These are phyloP conservation scores for Myotis pilosus DNA, from an alignment of 2,797 vertebrate genomes.

Conservation along the genomic window DNA sequence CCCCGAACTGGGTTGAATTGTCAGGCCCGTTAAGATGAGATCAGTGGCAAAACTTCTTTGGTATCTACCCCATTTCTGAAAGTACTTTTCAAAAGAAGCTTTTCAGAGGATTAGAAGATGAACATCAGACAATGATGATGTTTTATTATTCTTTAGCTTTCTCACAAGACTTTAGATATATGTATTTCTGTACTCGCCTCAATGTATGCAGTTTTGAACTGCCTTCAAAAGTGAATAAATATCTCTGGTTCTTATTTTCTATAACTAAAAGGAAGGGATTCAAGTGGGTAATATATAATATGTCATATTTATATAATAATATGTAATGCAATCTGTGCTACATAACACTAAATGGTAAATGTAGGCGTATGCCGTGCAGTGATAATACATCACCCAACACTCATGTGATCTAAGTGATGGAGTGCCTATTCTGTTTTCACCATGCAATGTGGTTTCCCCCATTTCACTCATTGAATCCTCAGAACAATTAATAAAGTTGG, in stretches of 20 bases:
- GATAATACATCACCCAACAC: neutral
- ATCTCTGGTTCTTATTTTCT: neutral
- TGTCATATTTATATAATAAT: neutral
- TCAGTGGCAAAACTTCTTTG: neutral
- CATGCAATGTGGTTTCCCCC: neutral
- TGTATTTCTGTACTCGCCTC: neutral
- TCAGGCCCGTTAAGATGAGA: neutral
- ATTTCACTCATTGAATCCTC: neutral
- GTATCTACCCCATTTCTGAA: neutral
- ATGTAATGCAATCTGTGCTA: neutral
- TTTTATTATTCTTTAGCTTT: neutral
- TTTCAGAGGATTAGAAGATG: neutral
- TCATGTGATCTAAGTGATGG: neutral
- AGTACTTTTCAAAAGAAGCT: neutral
- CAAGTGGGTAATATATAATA: neutral
- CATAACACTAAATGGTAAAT: neutral
- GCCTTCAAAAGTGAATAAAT: neutral
- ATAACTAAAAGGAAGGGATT: neutral
- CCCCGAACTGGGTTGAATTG: neutral
- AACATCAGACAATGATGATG: neutral
- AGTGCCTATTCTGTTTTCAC: neutral
- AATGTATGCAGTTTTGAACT: neutral
- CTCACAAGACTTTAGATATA: neutral
- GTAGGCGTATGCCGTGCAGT: neutral
- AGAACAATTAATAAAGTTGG: neutral